phyloP scores from a whole-genome alignment of 1,140 invertebrate genomes.

The Leptinotarsa texana region DNA sequence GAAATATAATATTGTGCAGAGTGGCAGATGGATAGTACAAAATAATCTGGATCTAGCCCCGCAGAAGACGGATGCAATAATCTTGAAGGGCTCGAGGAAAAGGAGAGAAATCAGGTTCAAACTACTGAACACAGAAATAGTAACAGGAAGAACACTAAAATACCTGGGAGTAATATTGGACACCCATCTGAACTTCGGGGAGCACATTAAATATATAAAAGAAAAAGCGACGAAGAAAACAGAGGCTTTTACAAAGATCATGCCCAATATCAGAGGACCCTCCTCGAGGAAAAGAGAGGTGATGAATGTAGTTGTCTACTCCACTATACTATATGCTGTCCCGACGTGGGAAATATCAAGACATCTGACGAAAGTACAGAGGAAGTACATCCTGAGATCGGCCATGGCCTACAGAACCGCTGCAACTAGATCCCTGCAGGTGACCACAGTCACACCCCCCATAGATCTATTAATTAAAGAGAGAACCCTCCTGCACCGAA shows the following conservation, averaged over 20 bases:
- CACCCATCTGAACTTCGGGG: neutral
- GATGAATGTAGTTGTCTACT: conserved; percentile 15
- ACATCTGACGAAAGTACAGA: neutral
- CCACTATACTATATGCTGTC: conserved; percentile 24
- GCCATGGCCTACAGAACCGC: neutral
- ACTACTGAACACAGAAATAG: neutral
- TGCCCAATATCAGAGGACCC: neutral
- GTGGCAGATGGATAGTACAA: neutral
- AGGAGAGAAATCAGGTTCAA: neutral
- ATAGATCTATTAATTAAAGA: conserved; percentile 21
- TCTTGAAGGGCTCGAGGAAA: too few relatives aligned
- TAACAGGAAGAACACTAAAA: neutral
- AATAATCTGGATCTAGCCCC: neutral
- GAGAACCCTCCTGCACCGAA: neutral
- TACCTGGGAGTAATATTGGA: neutral
- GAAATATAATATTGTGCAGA: too few relatives aligned
- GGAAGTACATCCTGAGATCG: neutral
- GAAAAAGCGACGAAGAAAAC: neutral
- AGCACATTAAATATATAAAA: neutral
- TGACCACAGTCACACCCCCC: neutral
- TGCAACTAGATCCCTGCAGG: neutral
- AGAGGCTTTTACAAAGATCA: neutral
- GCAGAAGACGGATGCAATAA: neutral
- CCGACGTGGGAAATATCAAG: conserved; percentile 12
- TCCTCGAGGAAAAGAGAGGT: conserved; percentile 8